Base-by-base conservation (phyloP, 92 coral and sea anemone genomes). In the Palythoa grandis region DNA sequence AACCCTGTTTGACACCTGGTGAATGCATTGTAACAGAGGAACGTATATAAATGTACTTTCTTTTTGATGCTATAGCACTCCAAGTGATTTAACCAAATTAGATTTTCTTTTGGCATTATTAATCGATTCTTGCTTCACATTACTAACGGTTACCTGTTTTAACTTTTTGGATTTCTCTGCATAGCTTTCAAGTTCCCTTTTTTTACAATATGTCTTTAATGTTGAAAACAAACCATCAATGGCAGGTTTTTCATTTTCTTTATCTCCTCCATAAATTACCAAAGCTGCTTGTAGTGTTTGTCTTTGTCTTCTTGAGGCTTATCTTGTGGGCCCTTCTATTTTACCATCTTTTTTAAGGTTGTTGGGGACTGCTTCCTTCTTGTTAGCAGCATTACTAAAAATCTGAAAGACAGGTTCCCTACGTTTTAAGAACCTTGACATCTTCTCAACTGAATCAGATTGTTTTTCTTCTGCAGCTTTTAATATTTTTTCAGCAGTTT, bases 191-290 rank as follows among this genome's bases (percentile, higher is more conserved):
- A 71, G 50, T 17, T 47, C 52, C 38, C 83, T 82, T 73, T 25
- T 17, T 65, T 82, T 74, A 13, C 82, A 82, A 74, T 88, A 73
- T 47, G 47, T 82, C 10, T 88, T 72, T 13, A 88, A 19, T 19
- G 91, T 88, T 37, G 66, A 19, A 73, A 83, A 75, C 90, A 88
- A 72, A 39, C 91, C 91, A 82, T 88, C 74, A 24, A 88, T 73
- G 74, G 87, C 91, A 19, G 91, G 87, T 53, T 88, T 72, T 72
- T 82, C 72, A 56, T 80, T 50, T 35, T 87, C 82, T 15, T 65
- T 20, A 65, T 77, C 69, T 15, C 71, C 90, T 25, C 86, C 90
- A 82, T 88, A 74, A 15, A 82, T 88, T 23, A 72, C 87, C 19
- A 76, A 37, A 3, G 70, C 57, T n/a, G 87, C 90, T 15, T 82